Conservation (phyloP, 2,797 vertebrate species). For the Sebastes ruberrimus region DNA sequence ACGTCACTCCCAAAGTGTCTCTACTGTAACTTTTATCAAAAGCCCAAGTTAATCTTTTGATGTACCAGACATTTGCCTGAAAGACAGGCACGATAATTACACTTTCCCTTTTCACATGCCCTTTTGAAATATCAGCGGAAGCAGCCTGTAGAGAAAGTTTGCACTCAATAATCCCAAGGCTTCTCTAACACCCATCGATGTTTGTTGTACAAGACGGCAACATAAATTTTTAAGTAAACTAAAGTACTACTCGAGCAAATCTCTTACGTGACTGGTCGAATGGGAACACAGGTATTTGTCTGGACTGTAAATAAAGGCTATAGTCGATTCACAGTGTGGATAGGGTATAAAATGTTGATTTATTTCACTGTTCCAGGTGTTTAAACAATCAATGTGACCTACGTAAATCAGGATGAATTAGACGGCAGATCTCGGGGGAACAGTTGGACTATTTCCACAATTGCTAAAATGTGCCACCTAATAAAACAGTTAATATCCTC, state of each 20-base stretch:
- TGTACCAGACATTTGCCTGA: background rate
- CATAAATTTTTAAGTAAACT: background rate
- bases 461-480: background rate
- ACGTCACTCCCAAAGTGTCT: background rate
- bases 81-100: background rate
- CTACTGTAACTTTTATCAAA: background rate
- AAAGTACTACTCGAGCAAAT: background rate
- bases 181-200: background rate
- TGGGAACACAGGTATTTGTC: background rate
- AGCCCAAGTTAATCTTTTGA: background rate
- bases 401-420: background rate
- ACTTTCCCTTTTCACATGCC: background rate
- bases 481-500: background rate
- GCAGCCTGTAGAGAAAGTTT: background rate
- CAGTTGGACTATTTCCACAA: background rate
- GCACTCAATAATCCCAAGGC: background rate
- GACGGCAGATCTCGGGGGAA: background rate
- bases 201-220: background rate
- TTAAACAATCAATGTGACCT: background rate
- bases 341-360: background rate
- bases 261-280: background rate
- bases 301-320: background rate
- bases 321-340: background rate
- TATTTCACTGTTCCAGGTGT: background rate
- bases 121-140: background rate